Base-by-base conservation (phyloP, 2,888 invertebrate genomes). In the Idaea straminata region DNA sequence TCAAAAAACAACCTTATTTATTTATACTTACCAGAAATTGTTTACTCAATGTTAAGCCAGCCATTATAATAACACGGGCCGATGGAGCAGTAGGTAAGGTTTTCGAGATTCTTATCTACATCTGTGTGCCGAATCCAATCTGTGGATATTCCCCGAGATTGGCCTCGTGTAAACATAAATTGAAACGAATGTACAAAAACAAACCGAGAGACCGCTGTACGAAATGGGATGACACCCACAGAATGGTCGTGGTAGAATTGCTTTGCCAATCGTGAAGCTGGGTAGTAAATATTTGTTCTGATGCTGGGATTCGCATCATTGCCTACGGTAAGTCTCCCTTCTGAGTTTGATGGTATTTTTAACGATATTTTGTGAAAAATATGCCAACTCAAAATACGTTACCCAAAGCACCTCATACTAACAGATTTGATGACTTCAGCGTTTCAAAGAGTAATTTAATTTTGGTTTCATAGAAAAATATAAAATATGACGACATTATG, bases 161-260 rank as follows among this genome's bases (percentile, higher is more conserved):
- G 74, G 72, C 72, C 72, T 75, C 73, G 74, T 72, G 72, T 74
- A 73, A 73, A 79, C 74, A 79, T 74, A 75, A 75, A 79, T 74
- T 76, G 75, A 78, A 79, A 74, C 68, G 71, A 76, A 74, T 73
- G 69, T 74, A 69, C 67, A 74, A 70, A 77, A 74, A 74, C 72
- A 76, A 73, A 75, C 63, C 65, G 62, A 63, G 58, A 68, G 47
- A 71, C 69, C 65, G 69, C 69, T 63, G 63, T 59, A 47, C 68
- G 67, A 71, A 69, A 70, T 68, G 69, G 66, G 68, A 67, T 71
- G 76, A 74, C 70, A 73, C 64, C 65, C 73, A 73, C 72, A 72
- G 66, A 66, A 66, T 67, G 47, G 7, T 47, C 47, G 47, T 47
- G 47, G 47, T 47, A 47, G 47, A 47, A 47, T 47, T 47, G 47